Base-by-base conservation (phyloP, 2,113 vertebrate genomes). In the Dromas ardeola region DNA sequence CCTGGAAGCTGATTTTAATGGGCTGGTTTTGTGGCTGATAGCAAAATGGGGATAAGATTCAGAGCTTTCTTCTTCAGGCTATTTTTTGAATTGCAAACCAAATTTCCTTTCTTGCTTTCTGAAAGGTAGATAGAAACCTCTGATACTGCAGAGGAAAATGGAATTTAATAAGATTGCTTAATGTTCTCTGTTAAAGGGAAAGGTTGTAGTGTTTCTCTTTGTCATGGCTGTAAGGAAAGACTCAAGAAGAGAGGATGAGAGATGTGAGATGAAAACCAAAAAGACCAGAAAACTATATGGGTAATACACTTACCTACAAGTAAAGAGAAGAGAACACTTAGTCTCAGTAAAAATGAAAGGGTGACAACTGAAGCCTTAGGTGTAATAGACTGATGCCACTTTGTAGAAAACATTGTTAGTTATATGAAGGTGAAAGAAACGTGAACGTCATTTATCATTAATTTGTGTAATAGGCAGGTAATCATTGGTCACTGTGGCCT, bases 1-100 rank as follows among this genome's bases (percentile, higher is more conserved):
- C 47, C 96, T 92, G 73, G 83, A 87, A 95, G 86, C 56, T 91
- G 77, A 40, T 95, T 96, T 94, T 93, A 96, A 95, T 82, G 49
- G 84, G 17, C 26, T 91, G 34, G 65, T 67, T 97, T 79, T 86
- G 69, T 90, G 69, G 36, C 83, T 95, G 80, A 79, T 65, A 55
- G 80, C 65, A 79, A 88, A 81, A 81, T 5, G 15, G 38, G 61
- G 42, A 42, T 49, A 61, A 72, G 73, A 96, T 66, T 88, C 43
- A 32, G 53, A 91, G 56, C 21, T 76, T 91, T 93, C 52, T 65
- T 91, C 67, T 76, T 40, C 10, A 43, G 80, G 65, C 30, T 87
- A 1, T 81, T 91, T 96, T 91, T 92, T 59, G 29, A 81, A 84
- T 91, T 84, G 40, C 25, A 81, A 95, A 59, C 19, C 7, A 52